Percentiles rank a stretch among this genome's conserved stretches.
Conservation (phyloP, 2,113 vertebrate species). For the Hemichromis elongatus region DNA sequence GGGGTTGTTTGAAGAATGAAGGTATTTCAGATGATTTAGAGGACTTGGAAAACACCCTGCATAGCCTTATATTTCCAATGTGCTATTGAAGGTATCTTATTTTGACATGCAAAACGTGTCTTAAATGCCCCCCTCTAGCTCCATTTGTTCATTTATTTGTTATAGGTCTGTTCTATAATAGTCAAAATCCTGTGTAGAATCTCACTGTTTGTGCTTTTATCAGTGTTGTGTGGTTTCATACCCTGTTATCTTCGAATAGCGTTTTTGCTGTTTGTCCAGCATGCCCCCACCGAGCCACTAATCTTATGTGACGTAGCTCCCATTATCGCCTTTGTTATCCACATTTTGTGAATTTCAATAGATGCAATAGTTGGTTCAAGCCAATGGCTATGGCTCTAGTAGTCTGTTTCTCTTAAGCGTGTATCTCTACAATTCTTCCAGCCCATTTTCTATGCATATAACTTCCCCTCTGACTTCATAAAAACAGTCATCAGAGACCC, state of each 20-base stretch:
- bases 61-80: constrained; percentile 2
- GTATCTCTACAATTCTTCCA: background rate
- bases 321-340: background rate
- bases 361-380: background rate
- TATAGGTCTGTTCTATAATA: background rate
- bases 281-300: background rate
- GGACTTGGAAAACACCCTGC: constrained; percentile 35
- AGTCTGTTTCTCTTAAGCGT: background rate
- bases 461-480: background rate
- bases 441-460: background rate
- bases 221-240: background rate
- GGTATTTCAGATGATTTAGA: constrained; percentile 26
- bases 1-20: constrained; percentile 26
- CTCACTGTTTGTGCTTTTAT: background rate
- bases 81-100: background rate
- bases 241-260: background rate
- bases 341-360: background rate
- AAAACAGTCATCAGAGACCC: constrained; percentile 31
- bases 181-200: background rate
- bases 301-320: background rate
- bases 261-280: background rate
- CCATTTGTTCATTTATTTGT: background rate
- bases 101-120: constrained; percentile 7
- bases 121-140: background rate
- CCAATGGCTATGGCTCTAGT: background rate